Base-by-base conservation (phyloP, 2,888 invertebrate genomes). In the Apamea epomidion region DNA sequence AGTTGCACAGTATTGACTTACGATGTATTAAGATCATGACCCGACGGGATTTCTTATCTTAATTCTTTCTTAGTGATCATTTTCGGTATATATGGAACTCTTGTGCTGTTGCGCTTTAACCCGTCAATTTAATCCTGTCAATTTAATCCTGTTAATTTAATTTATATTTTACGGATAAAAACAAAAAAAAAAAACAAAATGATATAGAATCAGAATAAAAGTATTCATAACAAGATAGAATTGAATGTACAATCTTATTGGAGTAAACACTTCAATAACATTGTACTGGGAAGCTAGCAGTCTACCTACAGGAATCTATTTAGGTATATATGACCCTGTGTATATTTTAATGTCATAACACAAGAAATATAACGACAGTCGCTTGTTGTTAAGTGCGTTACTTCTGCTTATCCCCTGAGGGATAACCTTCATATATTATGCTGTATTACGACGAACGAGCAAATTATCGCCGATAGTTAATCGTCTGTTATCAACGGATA, bases 401-500 rank as follows among this genome's bases (percentile, higher is more conserved):
- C 6, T 32, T 73, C 45, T 32, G n/a, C 16, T 12, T 51, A 73
- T n/a, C 68, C 45, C 25, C 14, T 0, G 21, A 29, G 6, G 25
- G 3, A 60, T 62, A 65, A 71, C 51, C 82, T 86, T 76, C 72
- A 69, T n/a, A 67, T 18, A 60, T 68, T 14, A 8, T 32, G 64
- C 32, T 21, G 12, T 60, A 42, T 16, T 64, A 60, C 62, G 8
- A 48, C 62, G 81, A 85, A 85, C 29, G 29, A 65, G 21, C 16
- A 68, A 67, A 86, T 79, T 71, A 73, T 77, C 76, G 12, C 64
- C 29, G 70, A 81, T 70, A 73, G 54, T 79, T 74, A 85, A 85
- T 86, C 85, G 74, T n/a, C 21, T 32, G 21, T 48, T 86, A 86
- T 88, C 86, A 62, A 69, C 45, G 68, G 65, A 88, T 82, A 88